phyloP scores from a whole-genome alignment of 1,140 invertebrate species.

The Trissolcus basalis region DNA sequence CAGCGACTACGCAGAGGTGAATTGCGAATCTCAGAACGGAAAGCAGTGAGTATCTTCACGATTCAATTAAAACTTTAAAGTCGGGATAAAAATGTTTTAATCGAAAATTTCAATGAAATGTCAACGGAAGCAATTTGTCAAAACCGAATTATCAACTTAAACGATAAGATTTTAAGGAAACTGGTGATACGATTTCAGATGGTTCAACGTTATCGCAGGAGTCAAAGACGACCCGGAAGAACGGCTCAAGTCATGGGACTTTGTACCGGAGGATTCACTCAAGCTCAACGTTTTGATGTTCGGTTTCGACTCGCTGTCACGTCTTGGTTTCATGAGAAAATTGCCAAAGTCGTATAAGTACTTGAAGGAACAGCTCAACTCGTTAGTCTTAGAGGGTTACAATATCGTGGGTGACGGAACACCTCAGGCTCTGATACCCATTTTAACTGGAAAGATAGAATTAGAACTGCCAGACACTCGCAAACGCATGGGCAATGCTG shows the following conservation, averaged over 20 bases:
- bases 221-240: slow-evolving; percentile 75
- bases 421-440: slow-evolving; percentile 92
- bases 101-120: too few relatives aligned
- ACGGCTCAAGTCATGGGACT: slow-evolving; percentile 74
- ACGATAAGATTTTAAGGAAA: not conserved
- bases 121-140: too few relatives aligned
- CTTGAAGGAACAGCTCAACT: slow-evolving; percentile 82
- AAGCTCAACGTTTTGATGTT: slow-evolving; percentile 90
- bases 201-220: slow-evolving; percentile 79
- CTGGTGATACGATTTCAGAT: slow-evolving; percentile 70
- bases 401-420: slow-evolving; percentile 97
- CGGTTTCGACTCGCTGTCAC: slow-evolving; percentile 93
- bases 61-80: not conserved
- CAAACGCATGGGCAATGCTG: slow-evolving; percentile 81
- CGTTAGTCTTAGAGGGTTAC: slow-evolving; percentile 86
- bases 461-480: slow-evolving; percentile 90
- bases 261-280: slow-evolving; percentile 74
- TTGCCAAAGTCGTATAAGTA: slow-evolving; percentile 89
- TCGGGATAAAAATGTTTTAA: too few relatives aligned
- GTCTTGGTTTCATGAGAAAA: slow-evolving; percentile 90
- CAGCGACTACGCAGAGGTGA: slow-evolving; percentile 82
- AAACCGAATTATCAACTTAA: too few relatives aligned
- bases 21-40: slow-evolving; percentile 76
- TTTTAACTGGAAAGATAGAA: slow-evolving; percentile 92
- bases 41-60: slow-evolving; percentile 72